phyloP scores from a whole-genome alignment of 2,797 vertebrate genomes.

The Diplodus sargus region DNA sequence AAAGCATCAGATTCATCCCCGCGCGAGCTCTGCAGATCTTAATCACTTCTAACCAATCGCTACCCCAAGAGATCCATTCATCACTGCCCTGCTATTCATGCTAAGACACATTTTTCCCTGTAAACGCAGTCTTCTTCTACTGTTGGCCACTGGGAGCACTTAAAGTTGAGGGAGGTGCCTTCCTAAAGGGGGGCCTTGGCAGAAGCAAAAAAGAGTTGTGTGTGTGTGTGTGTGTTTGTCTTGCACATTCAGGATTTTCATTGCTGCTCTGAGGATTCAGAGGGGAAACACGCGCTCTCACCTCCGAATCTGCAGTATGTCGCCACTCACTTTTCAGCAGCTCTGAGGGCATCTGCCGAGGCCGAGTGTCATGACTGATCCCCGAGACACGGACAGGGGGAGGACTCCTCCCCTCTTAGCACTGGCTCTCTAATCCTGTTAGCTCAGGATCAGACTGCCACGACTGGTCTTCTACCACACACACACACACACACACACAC shows the following conservation, averaged over 20 bases:
- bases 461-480: slow-evolving; percentile 54
- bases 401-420: slow-evolving; percentile 59
- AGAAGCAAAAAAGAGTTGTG: neutral
- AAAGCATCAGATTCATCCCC: slow-evolving; percentile 52
- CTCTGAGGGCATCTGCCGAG: slow-evolving; percentile 68
- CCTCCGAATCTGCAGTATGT: slow-evolving; percentile 47
- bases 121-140: neutral
- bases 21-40: slow-evolving; percentile 38
- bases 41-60: slow-evolving; percentile 37
- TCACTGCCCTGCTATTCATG: neutral
- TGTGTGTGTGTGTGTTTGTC: slow-evolving; percentile 10
- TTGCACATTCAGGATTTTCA: slow-evolving; percentile 29
- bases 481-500: slow-evolving; percentile 10
- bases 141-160: slow-evolving; percentile 8
- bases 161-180: slow-evolving; percentile 11
- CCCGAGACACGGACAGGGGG: slow-evolving; percentile 56
- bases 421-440: slow-evolving; percentile 77
- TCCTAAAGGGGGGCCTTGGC: slow-evolving; percentile 11
- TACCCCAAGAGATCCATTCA: slow-evolving; percentile 18
- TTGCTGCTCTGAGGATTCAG: slow-evolving; percentile 25
- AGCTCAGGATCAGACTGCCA: slow-evolving; percentile 72
- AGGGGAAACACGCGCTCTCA: slow-evolving; percentile 16
- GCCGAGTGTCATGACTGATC: slow-evolving; percentile 66
- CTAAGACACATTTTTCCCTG: neutral
- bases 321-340: slow-evolving; percentile 36